A percentile compares a stretch with the other conserved stretches of the same genome.
These are phyloP conservation scores for Triops cancriformis DNA, from an alignment of 1,140 invertebrate genomes.

Conservation along the genomic window DNA sequence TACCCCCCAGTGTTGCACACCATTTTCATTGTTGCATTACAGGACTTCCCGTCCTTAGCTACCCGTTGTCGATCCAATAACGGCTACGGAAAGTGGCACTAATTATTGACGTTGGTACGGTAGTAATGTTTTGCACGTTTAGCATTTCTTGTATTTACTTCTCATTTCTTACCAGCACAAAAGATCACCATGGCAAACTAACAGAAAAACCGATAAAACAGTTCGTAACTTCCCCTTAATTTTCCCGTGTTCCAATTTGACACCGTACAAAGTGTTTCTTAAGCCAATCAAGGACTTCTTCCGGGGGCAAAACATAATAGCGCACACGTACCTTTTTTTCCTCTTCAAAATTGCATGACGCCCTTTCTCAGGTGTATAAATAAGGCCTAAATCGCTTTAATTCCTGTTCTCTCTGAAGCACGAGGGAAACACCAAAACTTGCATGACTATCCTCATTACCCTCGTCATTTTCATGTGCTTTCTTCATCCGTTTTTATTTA, in stretches of 20 bases:
- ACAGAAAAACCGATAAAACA: not conserved
- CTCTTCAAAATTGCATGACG: not conserved
- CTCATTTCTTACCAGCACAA: not conserved
- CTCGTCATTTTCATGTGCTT: too few relatives aligned
- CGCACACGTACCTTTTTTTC: not conserved
- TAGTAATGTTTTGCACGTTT: not conserved
- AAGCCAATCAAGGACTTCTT: not conserved
- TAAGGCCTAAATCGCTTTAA: not conserved
- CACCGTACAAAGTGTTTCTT: not conserved
- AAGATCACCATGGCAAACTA: not conserved
- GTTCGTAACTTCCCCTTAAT: not conserved
- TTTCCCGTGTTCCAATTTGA: not conserved
- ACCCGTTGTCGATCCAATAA: too few relatives aligned
- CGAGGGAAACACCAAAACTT: not conserved
- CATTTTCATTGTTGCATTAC: too few relatives aligned
- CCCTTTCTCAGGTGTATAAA: not conserved
- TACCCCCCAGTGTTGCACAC: too few relatives aligned
- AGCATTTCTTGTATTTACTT: conserved; percentile 1
- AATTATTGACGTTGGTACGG: too few relatives aligned
- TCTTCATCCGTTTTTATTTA: too few relatives aligned
- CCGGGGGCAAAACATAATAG: not conserved
- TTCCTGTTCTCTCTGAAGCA: not conserved
- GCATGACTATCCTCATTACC: not conserved
- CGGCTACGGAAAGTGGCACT: too few relatives aligned
- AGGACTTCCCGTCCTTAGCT: too few relatives aligned